Conservation (phyloP, 1,140 invertebrate genomes). For the Acromyrmex echinatior region DNA sequence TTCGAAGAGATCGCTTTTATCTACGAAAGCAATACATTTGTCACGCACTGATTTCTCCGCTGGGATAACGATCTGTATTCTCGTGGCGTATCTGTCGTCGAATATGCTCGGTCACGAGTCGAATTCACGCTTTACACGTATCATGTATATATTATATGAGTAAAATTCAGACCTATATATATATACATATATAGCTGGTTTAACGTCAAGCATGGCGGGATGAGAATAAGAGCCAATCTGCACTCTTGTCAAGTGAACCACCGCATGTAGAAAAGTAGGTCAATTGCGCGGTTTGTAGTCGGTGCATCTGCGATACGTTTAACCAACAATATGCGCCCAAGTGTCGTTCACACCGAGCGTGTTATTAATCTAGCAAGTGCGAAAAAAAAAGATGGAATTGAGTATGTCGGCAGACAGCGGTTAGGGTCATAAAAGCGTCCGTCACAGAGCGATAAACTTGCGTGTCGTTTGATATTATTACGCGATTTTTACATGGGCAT, state of each 20-base stretch:
- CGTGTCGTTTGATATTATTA: conserved; percentile 38
- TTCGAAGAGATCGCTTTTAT: conserved; percentile 1
- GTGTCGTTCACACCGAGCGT: conserved; percentile 28
- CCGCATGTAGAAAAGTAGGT: conserved; percentile 38
- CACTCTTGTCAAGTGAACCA: conserved; percentile 49
- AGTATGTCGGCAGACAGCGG: background rate
- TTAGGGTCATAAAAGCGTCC: conserved; percentile 22
- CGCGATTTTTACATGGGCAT: conserved; percentile 36
- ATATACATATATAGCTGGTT: background rate
- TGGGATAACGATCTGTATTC: conserved; percentile 52
- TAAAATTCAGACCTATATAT: conserved; percentile 22
- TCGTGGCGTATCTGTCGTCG: conserved; percentile 12
- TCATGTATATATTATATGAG: conserved; percentile 22
- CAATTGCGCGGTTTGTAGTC: conserved; percentile 43
- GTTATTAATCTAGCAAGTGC: conserved; percentile 38
- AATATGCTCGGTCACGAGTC: conserved; percentile 27
- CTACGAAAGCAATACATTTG: conserved; percentile 33
- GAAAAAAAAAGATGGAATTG: conserved; percentile 20
- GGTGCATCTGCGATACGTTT: conserved; percentile 34
- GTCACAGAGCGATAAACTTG: conserved; percentile 32
- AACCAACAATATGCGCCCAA: conserved; percentile 18
- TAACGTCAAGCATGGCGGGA: conserved; percentile 18
- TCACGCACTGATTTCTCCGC: conserved; percentile 32
- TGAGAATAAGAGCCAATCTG: conserved; percentile 50
- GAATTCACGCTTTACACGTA: conserved; percentile 23